Evolutionary conservation across 2,797 vertebrate genomes (phyloP).

Genomic region (Artibeus jamaicensis): DNA sequence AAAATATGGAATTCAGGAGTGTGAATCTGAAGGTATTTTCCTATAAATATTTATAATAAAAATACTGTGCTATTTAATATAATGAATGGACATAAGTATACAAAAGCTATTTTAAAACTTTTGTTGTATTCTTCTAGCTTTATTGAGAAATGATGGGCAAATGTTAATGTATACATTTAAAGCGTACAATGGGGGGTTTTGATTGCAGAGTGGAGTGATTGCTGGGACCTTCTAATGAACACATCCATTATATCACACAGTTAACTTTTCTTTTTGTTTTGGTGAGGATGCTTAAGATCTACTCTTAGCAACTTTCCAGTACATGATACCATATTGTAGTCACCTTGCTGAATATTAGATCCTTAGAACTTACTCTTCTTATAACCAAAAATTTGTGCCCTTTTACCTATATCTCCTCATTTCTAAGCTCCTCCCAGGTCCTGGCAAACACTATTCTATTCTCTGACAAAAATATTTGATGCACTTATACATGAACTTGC

Average conservation of each 20-base stretch:
- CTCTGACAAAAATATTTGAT: neutral
- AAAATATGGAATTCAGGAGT: conserved; percentile 80
- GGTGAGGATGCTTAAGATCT: neutral
- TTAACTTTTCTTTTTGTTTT: neutral
- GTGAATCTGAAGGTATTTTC: conserved; percentile 73
- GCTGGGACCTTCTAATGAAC: neutral
- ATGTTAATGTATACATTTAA: neutral
- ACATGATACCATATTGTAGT: neutral
- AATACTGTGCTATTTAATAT: neutral
- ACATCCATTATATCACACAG: neutral
- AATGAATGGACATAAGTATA: neutral
- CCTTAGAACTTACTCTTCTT: neutral
- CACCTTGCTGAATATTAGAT: neutral
- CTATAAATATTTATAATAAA: neutral
- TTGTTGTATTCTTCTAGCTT: neutral
- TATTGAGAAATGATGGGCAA: neutral
- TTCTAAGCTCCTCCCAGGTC: neutral
- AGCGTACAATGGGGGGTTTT: neutral
- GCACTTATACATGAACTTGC: neutral
- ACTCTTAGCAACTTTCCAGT: neutral
- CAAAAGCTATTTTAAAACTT: neutral
- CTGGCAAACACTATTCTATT: neutral
- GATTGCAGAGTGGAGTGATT: neutral
- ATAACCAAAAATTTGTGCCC: neutral
- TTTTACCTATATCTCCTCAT: neutral